phyloP scores from a whole-genome alignment of 2,888 invertebrate genomes.

The Dryadula phaetusa region DNA sequence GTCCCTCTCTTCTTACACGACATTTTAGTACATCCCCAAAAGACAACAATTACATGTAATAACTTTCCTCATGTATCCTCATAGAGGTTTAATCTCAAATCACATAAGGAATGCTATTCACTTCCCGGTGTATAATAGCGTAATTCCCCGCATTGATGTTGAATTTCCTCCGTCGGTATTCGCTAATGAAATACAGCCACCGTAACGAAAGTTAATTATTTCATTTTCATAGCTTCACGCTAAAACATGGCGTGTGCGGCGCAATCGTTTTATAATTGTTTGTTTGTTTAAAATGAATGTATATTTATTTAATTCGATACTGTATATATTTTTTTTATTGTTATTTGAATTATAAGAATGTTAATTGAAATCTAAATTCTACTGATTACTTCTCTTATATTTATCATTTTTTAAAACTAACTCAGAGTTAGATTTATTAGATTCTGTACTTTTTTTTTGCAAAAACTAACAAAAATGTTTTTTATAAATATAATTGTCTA shows the following conservation, averaged over 20 bases:
- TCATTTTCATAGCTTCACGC: slow-evolving; percentile 27
- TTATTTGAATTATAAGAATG: too few relatives aligned
- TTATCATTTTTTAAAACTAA: too few relatives aligned
- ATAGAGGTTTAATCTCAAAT: slow-evolving; percentile 48
- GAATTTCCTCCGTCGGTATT: slow-evolving; percentile 46
- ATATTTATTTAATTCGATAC: neutral
- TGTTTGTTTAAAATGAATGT: neutral
- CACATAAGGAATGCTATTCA: slow-evolving; percentile 49
- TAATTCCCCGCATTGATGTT: slow-evolving; percentile 48
- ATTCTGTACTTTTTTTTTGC: too few relatives aligned
- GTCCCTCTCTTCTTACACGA: neutral
- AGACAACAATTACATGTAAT: slow-evolving; percentile 45
- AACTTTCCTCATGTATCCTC: slow-evolving; percentile 46
- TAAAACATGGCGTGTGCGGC: slow-evolving; percentile 19
- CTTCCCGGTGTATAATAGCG: slow-evolving; percentile 46
- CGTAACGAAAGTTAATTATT: slow-evolving; percentile 39
- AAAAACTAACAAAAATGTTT: too few relatives aligned
- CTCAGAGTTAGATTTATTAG: too few relatives aligned
- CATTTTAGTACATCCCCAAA: slow-evolving; percentile 35
- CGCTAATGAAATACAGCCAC: slow-evolving; percentile 47
- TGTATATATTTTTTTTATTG: neutral
- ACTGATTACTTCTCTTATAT: too few relatives aligned
- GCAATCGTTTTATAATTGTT: slow-evolving; percentile 26
- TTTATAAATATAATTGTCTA: too few relatives aligned
- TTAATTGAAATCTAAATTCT: too few relatives aligned